Percentiles rank a stretch among this genome's conserved stretches.
Evolutionary conservation across 2,113 vertebrate species (phyloP).

Genomic region (Clinocottus analis): DNA sequence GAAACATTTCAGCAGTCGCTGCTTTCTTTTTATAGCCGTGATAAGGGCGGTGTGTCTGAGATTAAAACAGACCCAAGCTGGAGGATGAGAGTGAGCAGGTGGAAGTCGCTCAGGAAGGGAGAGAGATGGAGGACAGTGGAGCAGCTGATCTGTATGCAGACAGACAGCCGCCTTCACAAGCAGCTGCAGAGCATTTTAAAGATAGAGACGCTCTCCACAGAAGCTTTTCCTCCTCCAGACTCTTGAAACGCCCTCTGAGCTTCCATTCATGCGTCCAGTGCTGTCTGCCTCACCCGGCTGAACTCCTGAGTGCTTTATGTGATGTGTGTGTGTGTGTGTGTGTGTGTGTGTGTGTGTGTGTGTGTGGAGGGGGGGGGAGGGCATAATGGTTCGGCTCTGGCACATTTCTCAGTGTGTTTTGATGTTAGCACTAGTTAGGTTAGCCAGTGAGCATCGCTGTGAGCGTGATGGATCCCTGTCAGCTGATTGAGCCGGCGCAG

Average conservation of each 20-base stretch:
- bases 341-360: no score
- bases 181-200: constrained; percentile 16
- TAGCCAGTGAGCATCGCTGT: not conserved
- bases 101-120: not conserved
- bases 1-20: constrained; percentile 32
- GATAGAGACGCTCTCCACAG: constrained; percentile 7
- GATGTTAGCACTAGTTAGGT: not conserved
- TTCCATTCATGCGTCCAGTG: constrained; percentile 7
- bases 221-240: not conserved
- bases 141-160: constrained; percentile 40
- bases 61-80: constrained; percentile 2
- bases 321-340: no score
- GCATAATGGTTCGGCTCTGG: not conserved
- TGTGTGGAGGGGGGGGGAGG: not conserved
- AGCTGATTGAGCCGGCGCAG: not conserved
- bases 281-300: constrained; percentile 15
- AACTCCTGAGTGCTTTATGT: not conserved
- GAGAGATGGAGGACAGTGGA: not conserved
- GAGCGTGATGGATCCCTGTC: not conserved
- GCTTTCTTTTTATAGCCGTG: constrained; percentile 64
- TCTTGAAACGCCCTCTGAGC: constrained; percentile 6
- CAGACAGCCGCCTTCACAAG: not conserved
- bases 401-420: constrained; percentile 1
- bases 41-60: constrained; percentile 29
- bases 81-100: constrained; percentile 12